Evolutionary conservation across 92 coral and sea anemone genomes (phyloP), one percentile per base, ranked within the genome.

Genomic region (Zoanthus solanderi): DNA sequence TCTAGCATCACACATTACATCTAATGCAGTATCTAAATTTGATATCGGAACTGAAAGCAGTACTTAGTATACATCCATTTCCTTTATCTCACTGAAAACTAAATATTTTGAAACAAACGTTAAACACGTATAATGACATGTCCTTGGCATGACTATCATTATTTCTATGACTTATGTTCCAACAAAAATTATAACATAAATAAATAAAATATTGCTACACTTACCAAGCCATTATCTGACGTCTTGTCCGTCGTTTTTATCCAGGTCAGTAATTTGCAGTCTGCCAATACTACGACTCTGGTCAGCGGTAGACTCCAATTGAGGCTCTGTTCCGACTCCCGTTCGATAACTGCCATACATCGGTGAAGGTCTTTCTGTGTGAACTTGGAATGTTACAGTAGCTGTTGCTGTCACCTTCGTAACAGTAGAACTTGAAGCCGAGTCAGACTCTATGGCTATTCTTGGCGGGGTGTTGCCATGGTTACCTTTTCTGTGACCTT

Each of bases 381-480:
- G 96, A 2, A 95, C 93, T 77, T 93, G 92, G 47, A 95, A 95
- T 1, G 96, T 95, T 42, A 95, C 98, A 69, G 98, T 95, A 31
- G 98, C 96, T 31, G 94, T 94, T 28, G 95, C 95, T 30, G 95
- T 94, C 10, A 94, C 98, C 79, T 95, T 89, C 32, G 98, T 93
- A 52, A 95, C 94, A 0, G 94, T 92, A 57, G 96, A 95, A 77
- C 98, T 93, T n/a, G 96, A 89, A 14, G 85, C 75, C 61, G 98
- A 95, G 56, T 95, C 98, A 10, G 96, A 91, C 80, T 95, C 98
- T 57, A 91, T 84, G 32, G 88, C 86, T 31, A 86, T 85, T 76
- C 94, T 54, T 54, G 95, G 79, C 10, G 95, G 95, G 1, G 98
- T 88, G 18, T 87, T 78, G 77, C 86, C 85, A 15, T 81, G 89